Conservation (phyloP, 2,113 vertebrate genomes). For the Psophia crepitans region DNA sequence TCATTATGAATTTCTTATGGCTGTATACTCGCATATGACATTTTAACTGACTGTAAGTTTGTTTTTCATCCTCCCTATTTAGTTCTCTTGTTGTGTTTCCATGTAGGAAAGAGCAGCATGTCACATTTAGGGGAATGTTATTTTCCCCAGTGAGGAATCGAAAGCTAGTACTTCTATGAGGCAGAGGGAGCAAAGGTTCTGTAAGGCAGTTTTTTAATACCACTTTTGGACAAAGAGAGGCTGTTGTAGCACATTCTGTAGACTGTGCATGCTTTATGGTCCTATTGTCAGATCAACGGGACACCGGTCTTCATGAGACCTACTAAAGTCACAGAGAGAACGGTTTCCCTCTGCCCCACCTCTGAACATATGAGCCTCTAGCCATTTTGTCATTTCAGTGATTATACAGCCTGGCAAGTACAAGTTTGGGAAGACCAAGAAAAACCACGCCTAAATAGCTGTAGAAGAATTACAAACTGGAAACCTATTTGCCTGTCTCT, state of each 20-base stretch:
- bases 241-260: accelerated
- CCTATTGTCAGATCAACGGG: accelerated
- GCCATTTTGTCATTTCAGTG: not conserved
- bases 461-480: not conserved
- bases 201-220: not conserved
- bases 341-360: not conserved
- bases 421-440: not conserved
- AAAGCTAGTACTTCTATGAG: not conserved
- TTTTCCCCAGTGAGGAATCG: not conserved
- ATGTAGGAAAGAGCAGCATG: accelerated
- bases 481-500: not conserved
- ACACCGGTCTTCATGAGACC: not conserved
- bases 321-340: not conserved
- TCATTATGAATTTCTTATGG: not conserved
- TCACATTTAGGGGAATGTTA: not conserved
- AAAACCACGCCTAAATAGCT: not conserved
- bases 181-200: not conserved
- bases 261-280: accelerated
- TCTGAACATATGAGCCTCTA: not conserved
- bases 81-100: not conserved
- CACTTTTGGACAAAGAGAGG: not conserved
- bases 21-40: not conserved
- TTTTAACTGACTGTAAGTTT: not conserved
- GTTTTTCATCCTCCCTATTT: not conserved
- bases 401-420: not conserved